Evolutionary conservation across 2,797 vertebrate genomes (phyloP), one percentile per base, ranked within the genome.

Genomic region (Thripadectes ignobilis): DNA sequence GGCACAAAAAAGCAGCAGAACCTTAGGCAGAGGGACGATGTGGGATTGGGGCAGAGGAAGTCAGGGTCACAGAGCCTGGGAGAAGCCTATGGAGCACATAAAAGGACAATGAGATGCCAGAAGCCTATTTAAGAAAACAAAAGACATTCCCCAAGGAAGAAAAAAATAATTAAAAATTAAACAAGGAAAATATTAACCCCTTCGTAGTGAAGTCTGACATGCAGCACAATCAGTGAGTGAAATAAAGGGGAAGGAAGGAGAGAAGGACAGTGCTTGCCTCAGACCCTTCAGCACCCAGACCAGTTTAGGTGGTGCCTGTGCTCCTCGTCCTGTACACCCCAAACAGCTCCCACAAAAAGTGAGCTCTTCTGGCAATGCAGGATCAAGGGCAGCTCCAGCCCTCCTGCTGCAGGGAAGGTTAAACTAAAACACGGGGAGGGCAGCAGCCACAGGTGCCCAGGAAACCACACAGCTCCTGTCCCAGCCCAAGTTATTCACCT

Each of bases 61-160:
- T 20, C 1, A 1, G 34, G 39, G 68, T 85, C 54, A 68, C 58
- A 76, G 66, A 30, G 74, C 36, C 66, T 80, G 52, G 75, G 61
- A 90, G 57, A 91, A 95, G 45, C 75, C 65, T 23, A 15, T 36
- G 34, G 34, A 85, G n/a, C 75, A 58, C 54, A 58, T 30, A 45
- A 93, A 91, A 83, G 73, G 55, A 92, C 82, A 93, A 68, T 57
- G 48, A 63, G 72, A 76, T 51, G 65, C 36, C 69, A 91, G 72
- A 85, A 92, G 23, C 32, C 85, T 55, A 65, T 77, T 95, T 48
- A 89, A 68, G 66, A 83, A 89, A 80, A 87, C 84, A 87, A 90
- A 92, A 94, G 55, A 45, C 5, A 12, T 3, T 80, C 48, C 91
- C 61, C 3, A 3, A 51, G 71, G 59, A 76, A 77, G 34, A 71